Percentiles rank a stretch among this genome's conserved stretches.
Conservation (phyloP, 2,113 vertebrate genomes). For the Paraplagusia blochii region DNA sequence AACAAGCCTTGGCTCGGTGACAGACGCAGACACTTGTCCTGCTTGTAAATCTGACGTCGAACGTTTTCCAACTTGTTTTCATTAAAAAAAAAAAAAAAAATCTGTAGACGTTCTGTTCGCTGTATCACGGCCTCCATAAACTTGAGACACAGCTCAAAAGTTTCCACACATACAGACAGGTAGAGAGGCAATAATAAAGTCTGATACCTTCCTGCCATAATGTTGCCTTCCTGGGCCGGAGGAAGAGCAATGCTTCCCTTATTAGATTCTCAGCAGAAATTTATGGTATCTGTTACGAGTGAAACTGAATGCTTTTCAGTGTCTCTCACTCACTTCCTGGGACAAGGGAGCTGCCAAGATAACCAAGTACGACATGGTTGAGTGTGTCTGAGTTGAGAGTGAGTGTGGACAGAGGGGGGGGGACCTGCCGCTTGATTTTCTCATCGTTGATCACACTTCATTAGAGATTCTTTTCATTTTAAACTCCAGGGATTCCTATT, state of each 20-base stretch:
- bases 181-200: slow-evolving; percentile 21
- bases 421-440: slow-evolving; percentile 55
- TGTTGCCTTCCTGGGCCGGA: slow-evolving; percentile 27
- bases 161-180: slow-evolving; percentile 42
- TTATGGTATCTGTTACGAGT: slow-evolving; percentile 48
- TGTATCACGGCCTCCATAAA: slow-evolving; percentile 5
- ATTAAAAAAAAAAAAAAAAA: slow-evolving; percentile 6
- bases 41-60: slow-evolving; percentile 32
- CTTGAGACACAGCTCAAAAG: slow-evolving; percentile 10
- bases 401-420: slow-evolving; percentile 20
- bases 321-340: slow-evolving; percentile 41
- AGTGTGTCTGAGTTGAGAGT: slow-evolving; percentile 19
- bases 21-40: slow-evolving; percentile 20
- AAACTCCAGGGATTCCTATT: slow-evolving; percentile 12
- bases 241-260: slow-evolving; percentile 37
- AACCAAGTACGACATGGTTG: slow-evolving; percentile 21
- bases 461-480: slow-evolving; percentile 42
- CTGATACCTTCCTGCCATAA: slow-evolving; percentile 33
- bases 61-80: slow-evolving; percentile 7
- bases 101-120: slow-evolving; percentile 4
- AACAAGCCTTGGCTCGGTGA: slow-evolving; percentile 29
- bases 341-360: slow-evolving; percentile 28
- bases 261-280: slow-evolving; percentile 48
- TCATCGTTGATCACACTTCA: slow-evolving; percentile 51
- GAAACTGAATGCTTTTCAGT: slow-evolving; percentile 52